phyloP scores from a whole-genome alignment of 2,797 vertebrate species.

The Neosalanx taihuensis region DNA sequence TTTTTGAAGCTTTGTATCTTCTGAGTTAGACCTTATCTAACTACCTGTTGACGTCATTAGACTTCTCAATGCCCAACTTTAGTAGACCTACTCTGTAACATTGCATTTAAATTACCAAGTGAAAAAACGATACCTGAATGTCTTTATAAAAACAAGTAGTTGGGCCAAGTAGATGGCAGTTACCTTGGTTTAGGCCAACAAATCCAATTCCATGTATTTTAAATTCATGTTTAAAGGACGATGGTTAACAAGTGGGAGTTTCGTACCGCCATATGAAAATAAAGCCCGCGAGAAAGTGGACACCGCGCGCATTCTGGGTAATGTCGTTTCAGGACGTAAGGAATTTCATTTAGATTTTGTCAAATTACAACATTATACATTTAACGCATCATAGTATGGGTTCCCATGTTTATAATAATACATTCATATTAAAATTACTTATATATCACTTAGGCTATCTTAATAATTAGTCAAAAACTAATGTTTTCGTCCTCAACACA shows the following conservation, averaged over 20 bases:
- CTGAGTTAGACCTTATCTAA: neutral
- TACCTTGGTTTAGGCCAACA: slow-evolving; percentile 41
- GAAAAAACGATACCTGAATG: neutral
- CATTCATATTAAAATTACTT: neutral
- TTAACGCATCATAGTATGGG: neutral
- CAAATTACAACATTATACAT: neutral
- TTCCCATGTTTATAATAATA: neutral
- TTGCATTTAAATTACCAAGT: neutral
- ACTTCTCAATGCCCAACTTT: neutral
- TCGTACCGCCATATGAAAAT: slow-evolving; percentile 76
- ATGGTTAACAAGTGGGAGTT: slow-evolving; percentile 32
- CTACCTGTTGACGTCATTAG: neutral
- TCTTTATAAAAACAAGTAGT: neutral
- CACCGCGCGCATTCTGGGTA: slow-evolving; percentile 44
- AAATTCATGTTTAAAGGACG: slow-evolving; percentile 17
- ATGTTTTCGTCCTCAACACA: neutral
- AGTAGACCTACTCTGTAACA: neutral
- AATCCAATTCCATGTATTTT: slow-evolving; percentile 1
- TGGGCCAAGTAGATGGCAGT: neutral
- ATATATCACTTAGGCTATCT: neutral
- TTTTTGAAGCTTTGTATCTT: neutral
- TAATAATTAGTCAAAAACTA: neutral
- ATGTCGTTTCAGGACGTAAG: slow-evolving; percentile 38
- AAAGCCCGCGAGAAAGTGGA: slow-evolving; percentile 70
- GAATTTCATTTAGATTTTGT: neutral